Evolutionary conservation across 2,113 vertebrate species (phyloP), one percentile per base, ranked within the genome.

Genomic region (Paratilapia polleni): DNA sequence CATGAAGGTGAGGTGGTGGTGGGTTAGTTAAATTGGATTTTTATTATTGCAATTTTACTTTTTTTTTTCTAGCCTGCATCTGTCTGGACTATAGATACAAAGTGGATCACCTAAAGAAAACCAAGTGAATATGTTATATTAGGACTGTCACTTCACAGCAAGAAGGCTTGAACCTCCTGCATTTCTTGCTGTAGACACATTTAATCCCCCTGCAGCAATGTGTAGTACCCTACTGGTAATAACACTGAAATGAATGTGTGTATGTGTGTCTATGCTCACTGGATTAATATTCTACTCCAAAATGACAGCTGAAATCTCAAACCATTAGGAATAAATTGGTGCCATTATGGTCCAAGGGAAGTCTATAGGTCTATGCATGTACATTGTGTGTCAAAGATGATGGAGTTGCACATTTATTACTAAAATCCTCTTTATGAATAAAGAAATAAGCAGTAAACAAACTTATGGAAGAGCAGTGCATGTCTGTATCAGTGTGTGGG

Each of bases 271-370:
- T 43, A 10, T 52, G 34, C 49, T 3, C 34, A 28, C 60, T 36
- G 38, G 85, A 91, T 94, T 91, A 89, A 90, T 80, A 83, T 94
- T 91, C 76, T 43, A 63, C 64, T 88, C 49, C 66, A 81, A 85
- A 92, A 87, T 85, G 77, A 80, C 84, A 86, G 76, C 78, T 87
- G 36, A 92, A 89, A 88, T 93, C 89, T 84, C 54, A 87, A 93
- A 84, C 92, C 86, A 93, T 94, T 92, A 90, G 85, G 75, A 83
- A 74, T 87, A 93, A 94, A 94, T 92, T 91, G 93, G 84, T 81
- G 81, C 91, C 88, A 92, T 92, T 92, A 92, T 82, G 57, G 79
- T 81, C 62, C n/a, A 20, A 58, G 61, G 38, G 49, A 81, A 43
- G 70, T 36, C 15, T 86, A 19, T 70, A 61, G n/a, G n/a, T n/a